These are phyloP conservation scores for Leptopilina myrica DNA, from an alignment of 2,888 invertebrate genomes.

Conservation along the genomic window DNA sequence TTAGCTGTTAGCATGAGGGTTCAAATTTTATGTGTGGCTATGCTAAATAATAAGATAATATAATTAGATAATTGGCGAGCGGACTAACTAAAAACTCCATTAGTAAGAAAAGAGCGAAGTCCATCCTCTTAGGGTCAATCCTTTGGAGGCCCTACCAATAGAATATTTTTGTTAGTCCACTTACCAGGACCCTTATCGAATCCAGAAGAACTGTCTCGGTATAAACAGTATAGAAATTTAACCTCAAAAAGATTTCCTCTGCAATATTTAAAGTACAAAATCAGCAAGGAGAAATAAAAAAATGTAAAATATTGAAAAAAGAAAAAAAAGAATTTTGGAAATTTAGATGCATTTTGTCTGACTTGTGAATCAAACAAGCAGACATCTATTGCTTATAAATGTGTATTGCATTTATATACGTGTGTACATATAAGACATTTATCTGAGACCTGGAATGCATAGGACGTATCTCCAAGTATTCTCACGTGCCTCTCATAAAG, in stretches of 20 bases:
- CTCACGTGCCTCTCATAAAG: constrained; percentile 75
- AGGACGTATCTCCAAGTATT: constrained; percentile 64
- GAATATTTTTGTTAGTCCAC: too few species aligned
- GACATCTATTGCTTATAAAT: constrained; percentile 51
- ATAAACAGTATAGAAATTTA: too few species aligned
- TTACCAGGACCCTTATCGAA: too few species aligned
- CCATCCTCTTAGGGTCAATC: too few species aligned
- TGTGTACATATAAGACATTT: constrained; percentile 27
- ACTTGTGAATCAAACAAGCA: constrained; percentile 50
- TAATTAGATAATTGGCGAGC: too few species aligned
- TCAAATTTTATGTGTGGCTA: too few species aligned
- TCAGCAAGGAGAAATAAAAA: neutral
- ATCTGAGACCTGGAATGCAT: constrained; percentile 51
- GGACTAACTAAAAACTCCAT: too few species aligned
- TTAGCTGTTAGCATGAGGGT: too few species aligned
- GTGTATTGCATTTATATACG: constrained; percentile 46
- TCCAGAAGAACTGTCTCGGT: too few species aligned
- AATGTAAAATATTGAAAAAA: neutral
- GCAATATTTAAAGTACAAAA: neutral
- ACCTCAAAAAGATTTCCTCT: neutral
- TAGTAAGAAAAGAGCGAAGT: too few species aligned
- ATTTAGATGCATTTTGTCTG: constrained; percentile 39
- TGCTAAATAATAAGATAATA: too few species aligned
- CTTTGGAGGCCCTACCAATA: too few species aligned
- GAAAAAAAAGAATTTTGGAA: constrained; percentile 1